Base-by-base conservation (phyloP, 2,888 invertebrate genomes). In the Eucera pruinosa region DNA sequence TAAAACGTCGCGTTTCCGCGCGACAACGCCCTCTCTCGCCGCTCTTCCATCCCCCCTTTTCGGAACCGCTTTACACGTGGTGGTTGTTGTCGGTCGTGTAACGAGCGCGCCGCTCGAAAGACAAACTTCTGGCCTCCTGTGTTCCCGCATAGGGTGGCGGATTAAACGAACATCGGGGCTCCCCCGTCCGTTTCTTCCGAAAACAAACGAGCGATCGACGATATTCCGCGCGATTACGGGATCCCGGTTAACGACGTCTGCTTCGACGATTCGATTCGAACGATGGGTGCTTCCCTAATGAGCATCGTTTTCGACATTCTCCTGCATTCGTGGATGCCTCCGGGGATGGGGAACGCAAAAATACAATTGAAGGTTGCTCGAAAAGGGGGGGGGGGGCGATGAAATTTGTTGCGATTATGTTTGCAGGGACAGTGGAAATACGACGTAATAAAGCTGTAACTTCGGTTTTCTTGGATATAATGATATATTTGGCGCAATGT, bases 1-100 rank as follows among this genome's bases (percentile, higher is more conserved):
- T 83, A 81, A 83, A 83, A 83, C 58, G 70, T 73, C 64, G 72
- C 57, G 68, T 72, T 75, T 57, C 76, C 67, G 57, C 39, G 67
- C 62, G 9, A 39, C 39, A 39, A 33, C 41, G 15, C 20, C 20
- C 5, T 20, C 33, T n/a, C 7, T 5, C 27, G 11, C 7, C 18
- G 2, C 18, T 18, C 7, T 15, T n/a, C 2, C 13, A 50, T 2
- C 25, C 23, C 7, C 7, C 15, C 15, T 9, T 13, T 13, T 25
- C 9, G 15, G 30, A 33, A 18, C 36, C 25, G 23, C 18, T 48
- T 15, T 33, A 41, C 36, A 39, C 45, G 66, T 11, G 43, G 61
- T 30, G 48, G 60, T 57, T 62, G 65, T 73, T 27, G 41, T 45
- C 50, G 62, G 48, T 41, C 55, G 57, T 64, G 47, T 30, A 52